These are phyloP conservation scores for Polymixis flavicincta DNA, from an alignment of 2,888 invertebrate genomes.

Conservation along the genomic window DNA sequence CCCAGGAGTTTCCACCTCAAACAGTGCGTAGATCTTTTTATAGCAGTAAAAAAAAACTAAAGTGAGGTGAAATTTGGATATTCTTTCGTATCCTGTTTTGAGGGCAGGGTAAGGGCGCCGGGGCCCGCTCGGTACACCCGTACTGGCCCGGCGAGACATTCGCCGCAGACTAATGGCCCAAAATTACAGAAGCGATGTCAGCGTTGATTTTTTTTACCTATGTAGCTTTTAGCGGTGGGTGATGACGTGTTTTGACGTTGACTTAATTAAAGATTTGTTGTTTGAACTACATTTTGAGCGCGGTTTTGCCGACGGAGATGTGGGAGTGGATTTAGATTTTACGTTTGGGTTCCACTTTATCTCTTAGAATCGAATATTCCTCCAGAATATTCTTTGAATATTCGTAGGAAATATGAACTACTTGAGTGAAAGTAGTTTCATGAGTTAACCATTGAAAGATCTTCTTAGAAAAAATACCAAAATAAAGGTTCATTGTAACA, in stretches of 20 bases:
- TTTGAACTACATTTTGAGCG: constrained; percentile 19
- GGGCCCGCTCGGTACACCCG: constrained; percentile 68
- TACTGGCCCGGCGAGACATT: constrained; percentile 66
- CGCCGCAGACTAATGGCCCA: constrained; percentile 55
- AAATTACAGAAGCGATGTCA: constrained; percentile 48
- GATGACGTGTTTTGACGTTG: constrained; percentile 39
- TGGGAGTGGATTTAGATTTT: not conserved
- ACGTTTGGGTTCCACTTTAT: not conserved
- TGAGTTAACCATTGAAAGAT: not conserved
- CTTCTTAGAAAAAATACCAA: not conserved
- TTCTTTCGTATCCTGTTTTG: constrained; percentile 56
- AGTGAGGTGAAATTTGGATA: constrained; percentile 39
- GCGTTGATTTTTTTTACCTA: constrained; percentile 51
- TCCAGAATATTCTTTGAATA: not conserved
- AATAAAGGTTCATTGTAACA: not conserved
- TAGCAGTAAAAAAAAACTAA: constrained; percentile 23
- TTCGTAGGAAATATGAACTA: not conserved
- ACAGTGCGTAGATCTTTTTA: not conserved
- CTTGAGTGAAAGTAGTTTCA: not conserved
- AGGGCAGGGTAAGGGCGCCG: constrained; percentile 69
- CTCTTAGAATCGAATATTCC: not conserved
- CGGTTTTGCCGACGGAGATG: not conserved
- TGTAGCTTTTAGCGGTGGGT: constrained; percentile 30
- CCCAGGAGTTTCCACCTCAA: not conserved
- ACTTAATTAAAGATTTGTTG: constrained; percentile 40